phyloP scores from a whole-genome alignment of 2,888 invertebrate genomes.

The Notocelia uddmanniana region DNA sequence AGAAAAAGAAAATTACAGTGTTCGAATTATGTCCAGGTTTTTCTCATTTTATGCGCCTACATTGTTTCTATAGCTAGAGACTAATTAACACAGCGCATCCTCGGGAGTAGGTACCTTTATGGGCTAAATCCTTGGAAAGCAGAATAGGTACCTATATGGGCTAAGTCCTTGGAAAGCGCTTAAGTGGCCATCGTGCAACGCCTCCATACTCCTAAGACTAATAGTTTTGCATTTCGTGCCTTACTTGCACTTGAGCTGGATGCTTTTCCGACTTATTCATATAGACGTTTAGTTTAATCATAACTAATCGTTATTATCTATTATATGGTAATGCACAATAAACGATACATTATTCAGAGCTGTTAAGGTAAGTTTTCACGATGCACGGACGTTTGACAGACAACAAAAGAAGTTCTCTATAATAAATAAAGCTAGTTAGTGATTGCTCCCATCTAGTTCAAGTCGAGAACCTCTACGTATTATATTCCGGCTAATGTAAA shows the following conservation, averaged over 20 bases:
- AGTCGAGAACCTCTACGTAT: not conserved
- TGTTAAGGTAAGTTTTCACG: conserved; percentile 32
- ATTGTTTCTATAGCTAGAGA: no score
- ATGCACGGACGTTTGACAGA: conserved; percentile 40
- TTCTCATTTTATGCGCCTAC: no score
- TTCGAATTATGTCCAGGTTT: no score
- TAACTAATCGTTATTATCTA: conserved; percentile 38
- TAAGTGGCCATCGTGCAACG: not conserved
- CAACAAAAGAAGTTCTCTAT: conserved; percentile 43
- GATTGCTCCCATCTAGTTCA: conserved; percentile 7
- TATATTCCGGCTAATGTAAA: not conserved
- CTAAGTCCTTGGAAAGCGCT: no score
- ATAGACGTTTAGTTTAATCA: conserved; percentile 9
- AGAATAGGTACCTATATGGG: no score
- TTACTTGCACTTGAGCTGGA: conserved; percentile 12
- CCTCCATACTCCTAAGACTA: not conserved
- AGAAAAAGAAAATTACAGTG: no score
- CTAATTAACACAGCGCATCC: no score
- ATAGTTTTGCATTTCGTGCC: conserved; percentile 17
- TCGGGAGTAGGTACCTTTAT: no score
- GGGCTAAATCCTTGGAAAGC: no score
- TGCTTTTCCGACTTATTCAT: conserved; percentile 19
- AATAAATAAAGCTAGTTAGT: not conserved
- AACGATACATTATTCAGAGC: conserved; percentile 35
- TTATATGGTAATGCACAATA: conserved; percentile 44